Base-by-base conservation (phyloP, 2,888 invertebrate genomes). In the Euplexia lucipara region DNA sequence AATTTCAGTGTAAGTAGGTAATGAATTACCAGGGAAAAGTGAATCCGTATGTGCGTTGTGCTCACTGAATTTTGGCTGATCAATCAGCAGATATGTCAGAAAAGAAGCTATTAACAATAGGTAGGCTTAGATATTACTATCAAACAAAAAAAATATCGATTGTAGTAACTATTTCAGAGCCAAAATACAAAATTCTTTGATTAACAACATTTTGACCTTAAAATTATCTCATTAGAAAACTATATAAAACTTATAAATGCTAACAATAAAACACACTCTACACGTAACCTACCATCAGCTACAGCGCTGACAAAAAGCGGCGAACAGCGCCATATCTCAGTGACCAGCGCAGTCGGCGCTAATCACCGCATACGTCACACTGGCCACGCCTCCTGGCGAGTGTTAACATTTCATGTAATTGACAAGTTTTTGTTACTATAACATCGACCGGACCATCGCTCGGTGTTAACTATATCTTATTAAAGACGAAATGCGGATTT, bases 321-420 rank as follows among this genome's bases (percentile, higher is more conserved):
- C 16, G 20, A 35, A 44, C 35, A 53, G 60, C 45, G 64, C 64
- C 42, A 83, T 85, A 82, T 74, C 70, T 84, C 84, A 82, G 70
- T 79, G 81, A 73, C 83, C 79, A 68, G 64, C 65, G 62, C 83
- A 82, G 79, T 45, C 34, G 60, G 59, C 69, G 49, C 75, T 82
- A 83, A 83, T 83, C 75, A 65, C 70, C 63, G 58, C 34, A 81
- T 75, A 75, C 72, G 75, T 83, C 78, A 75, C 70, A 16, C 34
- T 3, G 20, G 42, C 30, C 69, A 66, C 78, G 70, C 73, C 78
- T 49, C 52, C 16, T 22, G 22, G 6, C 52, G 10, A 39, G 26
- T 52, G 72, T 48, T 63, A 70, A 77, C 71, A 70, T 52, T 51
- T 35, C 52, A 26, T 49, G 51, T 77, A 68, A 70, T 68, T 70